Evolutionary conservation across 2,888 invertebrate genomes (phyloP).

Genomic region (Chrysolina haemoptera): DNA sequence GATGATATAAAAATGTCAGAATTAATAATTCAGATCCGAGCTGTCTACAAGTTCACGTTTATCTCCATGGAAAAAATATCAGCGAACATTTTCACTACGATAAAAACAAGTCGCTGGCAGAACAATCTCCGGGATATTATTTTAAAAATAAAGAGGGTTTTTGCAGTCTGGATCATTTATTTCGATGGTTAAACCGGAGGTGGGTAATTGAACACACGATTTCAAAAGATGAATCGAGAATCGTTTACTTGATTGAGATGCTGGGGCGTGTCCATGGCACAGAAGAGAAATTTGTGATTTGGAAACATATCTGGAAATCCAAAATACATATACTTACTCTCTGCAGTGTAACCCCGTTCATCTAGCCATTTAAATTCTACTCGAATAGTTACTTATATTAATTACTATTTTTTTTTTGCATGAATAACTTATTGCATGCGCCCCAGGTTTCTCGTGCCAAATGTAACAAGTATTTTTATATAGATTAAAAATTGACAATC

Average conservation of each 20-base stretch:
- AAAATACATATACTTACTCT: no score
- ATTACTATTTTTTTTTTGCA: no score
- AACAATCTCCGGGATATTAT: conserved; percentile 48
- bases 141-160: conserved; percentile 47
- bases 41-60: conserved; percentile 49
- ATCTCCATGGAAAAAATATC: conserved; percentile 28
- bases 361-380: no score
- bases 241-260: background rate
- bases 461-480: no score
- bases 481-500: no score
- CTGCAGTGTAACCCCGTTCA: no score
- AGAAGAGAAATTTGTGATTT: background rate
- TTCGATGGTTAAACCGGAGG: conserved; percentile 17
- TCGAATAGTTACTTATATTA: no score
- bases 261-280: background rate
- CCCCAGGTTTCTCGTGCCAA: no score
- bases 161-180: conserved; percentile 27
- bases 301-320: no score
- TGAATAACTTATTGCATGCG: no score
- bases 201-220: conserved; percentile 23
- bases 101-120: conserved; percentile 45
- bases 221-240: background rate
- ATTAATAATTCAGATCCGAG: conserved; percentile 53
- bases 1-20: conserved; percentile 49
- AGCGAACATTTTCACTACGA: conserved; percentile 34